Evolutionary conservation across 2,113 vertebrate genomes (phyloP).

Genomic region (Ailuropoda melanoleuca): DNA sequence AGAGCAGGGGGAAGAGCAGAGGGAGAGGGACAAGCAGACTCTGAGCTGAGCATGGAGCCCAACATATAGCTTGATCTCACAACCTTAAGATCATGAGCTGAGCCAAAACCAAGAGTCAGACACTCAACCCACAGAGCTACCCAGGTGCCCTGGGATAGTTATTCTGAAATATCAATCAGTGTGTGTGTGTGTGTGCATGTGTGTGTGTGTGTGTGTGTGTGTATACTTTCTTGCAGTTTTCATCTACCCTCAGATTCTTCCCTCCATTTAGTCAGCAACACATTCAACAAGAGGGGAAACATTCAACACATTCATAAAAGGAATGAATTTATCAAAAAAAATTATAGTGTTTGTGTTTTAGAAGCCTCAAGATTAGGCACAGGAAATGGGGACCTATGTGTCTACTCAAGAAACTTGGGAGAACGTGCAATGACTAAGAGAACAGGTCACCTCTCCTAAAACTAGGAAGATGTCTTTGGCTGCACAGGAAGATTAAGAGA

Average conservation of each 20-base stretch:
- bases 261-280: background rate
- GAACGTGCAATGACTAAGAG: background rate
- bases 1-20: too few relatives aligned
- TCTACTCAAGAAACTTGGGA: background rate
- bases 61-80: too few relatives aligned
- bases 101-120: too few relatives aligned
- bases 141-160: too few relatives aligned
- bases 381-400: background rate
- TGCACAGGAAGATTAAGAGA: background rate
- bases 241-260: background rate
- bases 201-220: background rate
- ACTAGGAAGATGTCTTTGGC: background rate
- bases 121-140: too few relatives aligned
- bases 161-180: background rate
- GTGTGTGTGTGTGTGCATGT: background rate
- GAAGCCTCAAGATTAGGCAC: background rate
- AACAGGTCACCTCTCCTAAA: background rate
- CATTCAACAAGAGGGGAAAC: background rate
- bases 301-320: background rate
- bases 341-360: background rate
- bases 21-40: too few relatives aligned
- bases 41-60: too few relatives aligned
- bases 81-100: too few relatives aligned
- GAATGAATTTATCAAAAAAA: background rate
- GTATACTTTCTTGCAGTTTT: background rate